phyloP scores from a whole-genome alignment of 2,888 invertebrate genomes.

The Drosophila nigricruria region DNA sequence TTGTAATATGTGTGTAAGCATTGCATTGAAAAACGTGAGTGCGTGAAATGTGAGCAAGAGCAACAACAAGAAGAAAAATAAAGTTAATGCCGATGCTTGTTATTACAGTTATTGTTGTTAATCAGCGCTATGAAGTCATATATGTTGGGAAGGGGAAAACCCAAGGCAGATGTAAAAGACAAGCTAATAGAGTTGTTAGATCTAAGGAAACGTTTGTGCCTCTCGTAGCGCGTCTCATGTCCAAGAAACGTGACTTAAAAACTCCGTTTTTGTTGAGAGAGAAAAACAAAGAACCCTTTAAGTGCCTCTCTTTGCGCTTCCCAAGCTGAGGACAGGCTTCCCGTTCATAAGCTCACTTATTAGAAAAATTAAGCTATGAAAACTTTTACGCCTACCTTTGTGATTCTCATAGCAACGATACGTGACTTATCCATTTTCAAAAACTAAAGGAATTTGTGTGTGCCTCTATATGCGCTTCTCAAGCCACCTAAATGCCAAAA shows the following conservation, averaged over 20 bases:
- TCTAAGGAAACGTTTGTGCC: background rate
- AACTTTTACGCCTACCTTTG: background rate
- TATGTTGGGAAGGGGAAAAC: constrained; percentile 12
- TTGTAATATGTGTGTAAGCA: constrained; percentile 36
- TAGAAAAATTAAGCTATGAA: background rate
- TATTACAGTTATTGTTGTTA: constrained; percentile 55
- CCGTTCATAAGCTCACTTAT: background rate
- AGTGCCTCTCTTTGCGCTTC: background rate
- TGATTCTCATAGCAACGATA: background rate
- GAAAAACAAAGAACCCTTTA: background rate
- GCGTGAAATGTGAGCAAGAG: constrained; percentile 65
- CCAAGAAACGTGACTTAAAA: background rate
- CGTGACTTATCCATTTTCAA: no score
- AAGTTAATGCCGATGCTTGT: constrained; percentile 34
- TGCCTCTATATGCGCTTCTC: background rate
- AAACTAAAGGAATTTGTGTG: no score
- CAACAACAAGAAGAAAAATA: constrained; percentile 20
- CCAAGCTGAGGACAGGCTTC: background rate
- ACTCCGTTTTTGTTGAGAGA: background rate
- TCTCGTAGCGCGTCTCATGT: constrained; percentile 24
- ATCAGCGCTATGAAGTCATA: constrained; percentile 43
- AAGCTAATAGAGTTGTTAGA: background rate
- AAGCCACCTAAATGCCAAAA: background rate
- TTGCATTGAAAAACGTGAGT: constrained; percentile 78
- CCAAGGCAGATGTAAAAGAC: background rate